These are phyloP conservation scores for Mustela lutreola DNA, from an alignment of 2,113 vertebrate species.

Conservation along the genomic window DNA sequence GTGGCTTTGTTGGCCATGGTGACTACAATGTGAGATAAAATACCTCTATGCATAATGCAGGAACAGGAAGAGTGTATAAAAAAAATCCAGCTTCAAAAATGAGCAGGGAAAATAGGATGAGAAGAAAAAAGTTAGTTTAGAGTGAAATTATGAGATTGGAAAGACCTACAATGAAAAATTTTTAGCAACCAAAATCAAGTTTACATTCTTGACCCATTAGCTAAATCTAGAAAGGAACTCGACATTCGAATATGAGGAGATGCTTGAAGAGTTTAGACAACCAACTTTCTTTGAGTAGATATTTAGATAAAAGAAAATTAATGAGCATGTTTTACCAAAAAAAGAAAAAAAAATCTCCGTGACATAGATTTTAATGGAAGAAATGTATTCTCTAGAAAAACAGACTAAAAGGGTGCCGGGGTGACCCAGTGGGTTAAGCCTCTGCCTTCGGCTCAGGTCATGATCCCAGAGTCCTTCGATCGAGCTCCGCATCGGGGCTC, in stretches of 20 bases:
- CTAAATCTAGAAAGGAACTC: constrained; percentile 35
- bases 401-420: neutral
- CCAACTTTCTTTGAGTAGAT: constrained; percentile 23
- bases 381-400: constrained; percentile 60
- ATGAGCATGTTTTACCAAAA: neutral
- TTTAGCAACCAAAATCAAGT: constrained; percentile 49
- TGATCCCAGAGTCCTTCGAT: no score
- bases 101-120: neutral
- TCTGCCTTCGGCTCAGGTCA: no score
- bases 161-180: constrained; percentile 34
- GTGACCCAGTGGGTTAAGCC: no score
- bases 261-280: constrained; percentile 43
- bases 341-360: neutral
- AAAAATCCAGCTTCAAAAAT: neutral
- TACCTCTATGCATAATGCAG: neutral
- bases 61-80: neutral
- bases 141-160: constrained; percentile 1
- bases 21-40: neutral
- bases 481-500: no score
- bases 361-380: constrained; percentile 41
- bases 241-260: constrained; percentile 38
- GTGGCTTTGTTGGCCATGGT: neutral
- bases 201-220: constrained; percentile 44
- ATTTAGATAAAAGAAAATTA: constrained; percentile 62
- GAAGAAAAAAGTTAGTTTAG: neutral